Evolutionary conservation across 2,113 vertebrate species (phyloP).

Genomic region (Nothoprocta pentlandii): DNA sequence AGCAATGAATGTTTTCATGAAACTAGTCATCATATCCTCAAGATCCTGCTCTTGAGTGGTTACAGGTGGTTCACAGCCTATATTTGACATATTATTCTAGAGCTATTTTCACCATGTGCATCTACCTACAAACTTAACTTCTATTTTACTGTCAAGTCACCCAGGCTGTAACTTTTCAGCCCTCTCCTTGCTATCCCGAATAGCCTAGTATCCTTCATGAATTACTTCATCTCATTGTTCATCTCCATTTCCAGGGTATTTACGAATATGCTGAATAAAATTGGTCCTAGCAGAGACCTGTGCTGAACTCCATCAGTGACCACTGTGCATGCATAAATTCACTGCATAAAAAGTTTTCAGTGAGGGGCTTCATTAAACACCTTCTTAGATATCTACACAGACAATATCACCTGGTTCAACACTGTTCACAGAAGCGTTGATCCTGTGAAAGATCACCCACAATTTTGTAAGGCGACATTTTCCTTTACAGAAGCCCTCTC

Average conservation of each 20-base stretch:
- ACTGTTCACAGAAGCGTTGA: neutral
- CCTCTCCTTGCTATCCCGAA: neutral
- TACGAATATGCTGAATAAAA: neutral
- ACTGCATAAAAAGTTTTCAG: neutral
- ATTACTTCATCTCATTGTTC: neutral
- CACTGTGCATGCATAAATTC: neutral
- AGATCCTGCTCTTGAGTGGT: constrained; percentile 12
- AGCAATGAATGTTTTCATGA: constrained; percentile 37
- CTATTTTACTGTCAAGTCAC: neutral
- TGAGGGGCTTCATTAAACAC: neutral
- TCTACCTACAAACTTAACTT: constrained; percentile 1
- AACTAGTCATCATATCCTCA: constrained; percentile 31
- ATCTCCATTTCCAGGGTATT: neutral
- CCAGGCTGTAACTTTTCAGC: neutral
- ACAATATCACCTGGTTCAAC: neutral
- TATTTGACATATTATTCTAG: neutral
- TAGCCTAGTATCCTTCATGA: neutral
- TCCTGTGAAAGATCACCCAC: neutral
- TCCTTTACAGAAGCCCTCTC: neutral
- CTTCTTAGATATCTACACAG: neutral
- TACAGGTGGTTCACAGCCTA: constrained; percentile 15
- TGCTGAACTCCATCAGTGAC: neutral
- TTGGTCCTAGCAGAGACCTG: neutral
- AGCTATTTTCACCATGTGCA: neutral
- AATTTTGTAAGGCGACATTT: neutral